phyloP scores from a whole-genome alignment of 2,113 vertebrate genomes.

The Tiliqua scincoides region DNA sequence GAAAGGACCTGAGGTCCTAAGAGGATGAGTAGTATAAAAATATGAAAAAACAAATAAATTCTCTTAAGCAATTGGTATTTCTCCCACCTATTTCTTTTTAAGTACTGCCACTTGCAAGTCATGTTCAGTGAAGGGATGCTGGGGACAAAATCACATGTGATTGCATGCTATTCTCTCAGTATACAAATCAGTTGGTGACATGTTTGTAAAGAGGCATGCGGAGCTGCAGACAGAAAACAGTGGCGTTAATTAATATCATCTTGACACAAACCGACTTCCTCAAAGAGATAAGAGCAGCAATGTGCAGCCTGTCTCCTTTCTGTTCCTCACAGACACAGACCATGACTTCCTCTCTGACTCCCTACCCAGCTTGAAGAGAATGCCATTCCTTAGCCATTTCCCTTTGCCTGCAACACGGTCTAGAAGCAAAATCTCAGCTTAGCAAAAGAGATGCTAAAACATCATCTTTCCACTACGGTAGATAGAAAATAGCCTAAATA shows the following conservation, averaged over 20 bases:
- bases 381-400: neutral
- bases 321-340: conserved; percentile 45
- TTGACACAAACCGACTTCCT: conserved; percentile 12
- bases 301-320: conserved; percentile 22
- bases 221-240: conserved; percentile 27
- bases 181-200: neutral
- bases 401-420: neutral
- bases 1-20: too few species aligned
- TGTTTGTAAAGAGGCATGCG: conserved; percentile 16
- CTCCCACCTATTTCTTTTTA: neutral
- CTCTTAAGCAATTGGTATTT: conserved; percentile 23
- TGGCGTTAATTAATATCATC: conserved; percentile 9
- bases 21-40: too few species aligned
- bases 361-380: neutral
- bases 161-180: neutral
- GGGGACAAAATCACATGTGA: neutral
- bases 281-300: neutral
- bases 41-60: too few species aligned
- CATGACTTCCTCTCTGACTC: conserved; percentile 23
- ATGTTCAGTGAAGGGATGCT: neutral
- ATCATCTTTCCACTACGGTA: neutral
- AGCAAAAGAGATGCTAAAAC: conserved; percentile 7
- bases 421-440: conserved; percentile 32
- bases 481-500: neutral
- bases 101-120: fast-evolving